These are phyloP conservation scores for Ochropacha duplaris DNA, from an alignment of 2,888 invertebrate species.

Conservation along the genomic window DNA sequence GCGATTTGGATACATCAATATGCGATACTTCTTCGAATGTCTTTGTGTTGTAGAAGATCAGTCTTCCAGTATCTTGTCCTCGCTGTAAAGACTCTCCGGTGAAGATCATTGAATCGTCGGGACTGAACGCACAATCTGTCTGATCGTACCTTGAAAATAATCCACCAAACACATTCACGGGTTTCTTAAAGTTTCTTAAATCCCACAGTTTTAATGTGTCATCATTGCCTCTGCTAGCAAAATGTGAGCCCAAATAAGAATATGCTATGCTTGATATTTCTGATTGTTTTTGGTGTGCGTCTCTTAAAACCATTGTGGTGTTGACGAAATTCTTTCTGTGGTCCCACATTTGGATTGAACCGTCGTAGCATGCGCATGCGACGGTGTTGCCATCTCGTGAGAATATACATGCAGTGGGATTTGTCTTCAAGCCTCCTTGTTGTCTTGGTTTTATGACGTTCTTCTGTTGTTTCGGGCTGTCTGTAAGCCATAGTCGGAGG, in stretches of 20 bases:
- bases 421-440: constrained; percentile 92
- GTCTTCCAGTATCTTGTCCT: constrained; percentile 84
- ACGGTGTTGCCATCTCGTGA: constrained; percentile 94
- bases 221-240: constrained; percentile 94
- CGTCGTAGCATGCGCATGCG: constrained; percentile 96
- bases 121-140: constrained; percentile 93
- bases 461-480: constrained; percentile 90
- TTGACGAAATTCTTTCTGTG: constrained; percentile 95
- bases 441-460: constrained; percentile 93
- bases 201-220: constrained; percentile 98
- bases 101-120: constrained; percentile 93
- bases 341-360: constrained; percentile 99
- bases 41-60: constrained; percentile 91
- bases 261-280: constrained; percentile 94
- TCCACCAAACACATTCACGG: constrained; percentile 86
- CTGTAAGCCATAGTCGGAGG: constrained; percentile 94
- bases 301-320: constrained; percentile 64
- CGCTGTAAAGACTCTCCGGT: constrained; percentile 93
- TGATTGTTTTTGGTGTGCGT: constrained; percentile 90
- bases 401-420: constrained; percentile 92
- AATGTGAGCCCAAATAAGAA: constrained; percentile 91
- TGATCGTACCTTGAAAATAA: constrained; percentile 93
- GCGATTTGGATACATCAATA: constrained; percentile 90
- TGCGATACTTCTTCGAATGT: constrained; percentile 89
- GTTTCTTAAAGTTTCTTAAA: constrained; percentile 90